Conservation (phyloP, 2,888 invertebrate species). For the Tetranychus piercei region DNA sequence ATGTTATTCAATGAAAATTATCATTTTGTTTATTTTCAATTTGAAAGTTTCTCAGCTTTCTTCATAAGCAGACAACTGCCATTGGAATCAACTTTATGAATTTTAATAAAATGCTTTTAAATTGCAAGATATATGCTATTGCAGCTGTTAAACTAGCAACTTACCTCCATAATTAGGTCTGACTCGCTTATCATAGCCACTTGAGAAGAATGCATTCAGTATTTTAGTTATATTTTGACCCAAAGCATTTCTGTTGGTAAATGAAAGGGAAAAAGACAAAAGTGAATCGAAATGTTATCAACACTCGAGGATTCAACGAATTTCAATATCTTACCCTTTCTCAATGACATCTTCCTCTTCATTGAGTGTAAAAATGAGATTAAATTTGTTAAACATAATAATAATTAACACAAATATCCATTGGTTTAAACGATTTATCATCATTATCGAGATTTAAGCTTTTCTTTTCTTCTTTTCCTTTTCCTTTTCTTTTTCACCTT, state of each 20-base stretch:
- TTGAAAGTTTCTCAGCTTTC: too few relatives aligned
- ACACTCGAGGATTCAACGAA: background rate
- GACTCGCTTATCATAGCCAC: conserved; percentile 97
- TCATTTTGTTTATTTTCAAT: too few relatives aligned
- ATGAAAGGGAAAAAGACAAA: background rate
- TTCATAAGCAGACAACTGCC: too few relatives aligned
- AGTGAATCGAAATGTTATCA: background rate
- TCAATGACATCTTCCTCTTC: background rate
- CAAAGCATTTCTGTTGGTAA: background rate
- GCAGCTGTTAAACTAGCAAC: background rate
- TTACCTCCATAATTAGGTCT: conserved; percentile 62
- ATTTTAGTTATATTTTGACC: conserved; percentile 27
- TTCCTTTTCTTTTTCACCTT: too few relatives aligned
- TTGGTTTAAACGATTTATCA: background rate
- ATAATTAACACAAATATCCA: background rate
- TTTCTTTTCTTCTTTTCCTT: background rate
- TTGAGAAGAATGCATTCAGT: conserved; percentile 36
- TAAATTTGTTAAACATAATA: background rate
- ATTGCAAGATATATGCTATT: background rate
- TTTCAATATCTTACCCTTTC: background rate
- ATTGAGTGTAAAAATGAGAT: too few relatives aligned
- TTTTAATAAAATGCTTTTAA: too few relatives aligned
- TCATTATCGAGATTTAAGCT: background rate
- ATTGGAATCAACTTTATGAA: too few relatives aligned
- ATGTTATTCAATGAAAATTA: too few relatives aligned